Evolutionary conservation across 2,113 vertebrate genomes (phyloP), one percentile per base, ranked within the genome.

Genomic region (Varanus salvator): DNA sequence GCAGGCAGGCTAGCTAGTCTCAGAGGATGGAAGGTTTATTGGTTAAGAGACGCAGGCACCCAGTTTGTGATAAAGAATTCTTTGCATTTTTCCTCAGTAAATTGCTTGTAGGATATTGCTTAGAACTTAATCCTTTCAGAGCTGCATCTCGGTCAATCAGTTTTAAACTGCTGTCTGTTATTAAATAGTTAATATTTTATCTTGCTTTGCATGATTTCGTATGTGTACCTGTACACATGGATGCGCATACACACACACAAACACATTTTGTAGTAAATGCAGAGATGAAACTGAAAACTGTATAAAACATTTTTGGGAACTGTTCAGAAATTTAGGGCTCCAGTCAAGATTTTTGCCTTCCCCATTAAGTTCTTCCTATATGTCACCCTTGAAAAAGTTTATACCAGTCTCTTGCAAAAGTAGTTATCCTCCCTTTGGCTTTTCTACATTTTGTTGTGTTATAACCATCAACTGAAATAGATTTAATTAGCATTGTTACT

Each of bases 31-130:
- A 89, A 89, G 85, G 74, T 95, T 95, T 95, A 93, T 93, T 94
- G 93, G 91, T 87, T 27, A 89, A 90, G 92, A 95, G 91, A 90
- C 94, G 52, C 17, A 91, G 23, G 14, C 94, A 96, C 84, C 80
- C 96, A 95, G 94, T 95, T 96, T 97, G 94, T 96, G 89, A 95
- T 97, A 95, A 96, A 96, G 92, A 84, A 72, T 95, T 91, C 89
- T 96, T 95, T 92, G 88, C 77, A 80, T 90, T 94, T 96, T 96
- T 95, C 85, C 69, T 93, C 48, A 90, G 95, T 93, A 93, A 95
- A 96, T 96, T 93, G 52, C 88, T 96, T 94, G 34, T 52, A 66
- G 88, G 80, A 88, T 96, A 90, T 92, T 95, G 48, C 91, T 93
- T 91, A 93, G 91, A 93, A 95, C 95, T 92, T 94, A 96, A 95